Evolutionary conservation across 2,797 vertebrate species (phyloP).

Genomic region (Liasis olivaceus): DNA sequence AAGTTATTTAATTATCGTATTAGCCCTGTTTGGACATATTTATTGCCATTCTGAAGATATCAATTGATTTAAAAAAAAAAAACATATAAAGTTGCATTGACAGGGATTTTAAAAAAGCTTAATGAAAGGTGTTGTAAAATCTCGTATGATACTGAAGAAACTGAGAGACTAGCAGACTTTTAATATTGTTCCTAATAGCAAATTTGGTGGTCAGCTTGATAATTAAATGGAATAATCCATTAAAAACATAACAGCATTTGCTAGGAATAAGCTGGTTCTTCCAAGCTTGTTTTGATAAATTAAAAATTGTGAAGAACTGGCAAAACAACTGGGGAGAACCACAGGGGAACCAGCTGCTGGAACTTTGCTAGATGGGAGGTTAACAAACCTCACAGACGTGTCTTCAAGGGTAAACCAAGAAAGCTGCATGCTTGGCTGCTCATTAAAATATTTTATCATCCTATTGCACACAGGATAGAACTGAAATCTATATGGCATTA

Average conservation of each 20-base stretch:
- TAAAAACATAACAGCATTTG: neutral
- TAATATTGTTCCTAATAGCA: neutral
- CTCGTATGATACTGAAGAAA: conserved; percentile 19
- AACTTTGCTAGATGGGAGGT: neutral
- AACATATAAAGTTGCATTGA: neutral
- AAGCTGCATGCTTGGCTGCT: too few species aligned
- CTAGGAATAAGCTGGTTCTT: neutral
- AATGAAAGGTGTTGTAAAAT: conserved; percentile 11
- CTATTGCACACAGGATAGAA: neutral
- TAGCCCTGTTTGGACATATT: neutral
- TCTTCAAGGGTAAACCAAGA: too few species aligned
- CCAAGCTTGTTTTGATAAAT: neutral
- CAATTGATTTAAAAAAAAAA: neutral
- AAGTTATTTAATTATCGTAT: neutral
- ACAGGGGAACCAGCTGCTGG: too few species aligned
- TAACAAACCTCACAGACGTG: too few species aligned
- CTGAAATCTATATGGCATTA: neutral
- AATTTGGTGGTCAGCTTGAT: neutral
- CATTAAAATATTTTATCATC: neutral
- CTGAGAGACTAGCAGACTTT: neutral
- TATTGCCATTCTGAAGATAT: neutral
- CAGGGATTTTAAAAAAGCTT: neutral
- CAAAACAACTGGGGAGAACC: too few species aligned
- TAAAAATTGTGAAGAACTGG: too few species aligned
- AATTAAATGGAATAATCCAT: neutral